These are phyloP conservation scores for Tauraco erythrolophus DNA, from an alignment of 2,113 vertebrate genomes.

Conservation along the genomic window DNA sequence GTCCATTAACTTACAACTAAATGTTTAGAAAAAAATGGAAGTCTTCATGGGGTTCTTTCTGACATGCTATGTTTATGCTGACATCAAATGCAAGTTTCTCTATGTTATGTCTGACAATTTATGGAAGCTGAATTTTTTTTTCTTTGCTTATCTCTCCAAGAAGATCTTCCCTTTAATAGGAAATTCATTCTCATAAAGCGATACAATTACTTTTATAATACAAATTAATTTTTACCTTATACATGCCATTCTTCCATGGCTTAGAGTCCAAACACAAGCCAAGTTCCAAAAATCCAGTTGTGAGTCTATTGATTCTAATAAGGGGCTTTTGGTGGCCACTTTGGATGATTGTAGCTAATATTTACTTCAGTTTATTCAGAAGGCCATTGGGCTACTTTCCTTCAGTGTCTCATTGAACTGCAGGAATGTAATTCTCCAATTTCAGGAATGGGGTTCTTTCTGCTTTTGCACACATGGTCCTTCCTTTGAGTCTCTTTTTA, in stretches of 20 bases:
- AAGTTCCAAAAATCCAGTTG: background rate
- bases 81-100: background rate
- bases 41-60: too few species aligned
- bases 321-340: background rate
- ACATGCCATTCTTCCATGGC: background rate
- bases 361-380: background rate
- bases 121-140: background rate
- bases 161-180: background rate
- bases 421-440: background rate
- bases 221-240: background rate
- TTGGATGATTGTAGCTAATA: background rate
- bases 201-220: background rate
- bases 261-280: background rate
- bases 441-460: background rate
- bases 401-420: background rate
- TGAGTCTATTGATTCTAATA: background rate
- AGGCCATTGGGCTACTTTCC: background rate
- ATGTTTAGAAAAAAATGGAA: background rate
- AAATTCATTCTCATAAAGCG: background rate
- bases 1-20: background rate
- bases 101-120: background rate
- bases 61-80: too few species aligned
- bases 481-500: background rate
- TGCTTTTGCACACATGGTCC: background rate
- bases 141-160: background rate